A percentile compares a stretch with the other conserved stretches of the same genome.
These are phyloP conservation scores for Mantis religiosa DNA, from an alignment of 2,888 invertebrate species.

Conservation along the genomic window DNA sequence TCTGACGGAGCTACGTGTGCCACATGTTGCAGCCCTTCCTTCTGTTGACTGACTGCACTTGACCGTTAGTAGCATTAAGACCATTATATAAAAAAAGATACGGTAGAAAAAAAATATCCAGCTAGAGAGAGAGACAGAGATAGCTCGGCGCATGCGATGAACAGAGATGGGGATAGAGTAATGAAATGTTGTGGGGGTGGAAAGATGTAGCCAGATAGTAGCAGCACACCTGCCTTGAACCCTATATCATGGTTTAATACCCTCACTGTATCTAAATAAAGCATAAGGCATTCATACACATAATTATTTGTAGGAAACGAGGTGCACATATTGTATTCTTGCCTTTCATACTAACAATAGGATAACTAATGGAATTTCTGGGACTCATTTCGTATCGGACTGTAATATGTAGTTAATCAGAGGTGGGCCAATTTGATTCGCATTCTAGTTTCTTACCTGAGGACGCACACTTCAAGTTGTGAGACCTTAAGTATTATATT, in stretches of 20 bases:
- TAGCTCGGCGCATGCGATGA: no score
- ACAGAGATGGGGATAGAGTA: background rate
- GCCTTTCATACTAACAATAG: no score
- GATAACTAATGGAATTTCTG: no score
- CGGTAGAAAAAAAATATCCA: no score
- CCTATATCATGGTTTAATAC: background rate
- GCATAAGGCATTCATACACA: background rate
- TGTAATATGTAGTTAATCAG: no score
- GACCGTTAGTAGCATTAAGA: slow-evolving; percentile 4
- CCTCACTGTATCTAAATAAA: background rate
- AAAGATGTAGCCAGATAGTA: slow-evolving; percentile 11
- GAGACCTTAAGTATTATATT: no score
- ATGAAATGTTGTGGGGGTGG: slow-evolving; percentile 10
- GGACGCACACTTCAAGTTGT: no score
- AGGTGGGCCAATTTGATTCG: no score
- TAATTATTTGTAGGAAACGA: background rate
- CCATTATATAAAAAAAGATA: background rate
- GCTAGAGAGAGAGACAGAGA: no score
- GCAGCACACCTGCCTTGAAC: background rate
- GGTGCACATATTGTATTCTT: no score
- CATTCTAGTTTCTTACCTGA: no score
- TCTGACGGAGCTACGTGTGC: background rate
- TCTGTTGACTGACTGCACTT: background rate
- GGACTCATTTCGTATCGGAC: no score
- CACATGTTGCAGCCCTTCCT: background rate